Evolutionary conservation across 2,797 vertebrate genomes (phyloP), one percentile per base, ranked within the genome.

Genomic region (Artibeus lituratus): DNA sequence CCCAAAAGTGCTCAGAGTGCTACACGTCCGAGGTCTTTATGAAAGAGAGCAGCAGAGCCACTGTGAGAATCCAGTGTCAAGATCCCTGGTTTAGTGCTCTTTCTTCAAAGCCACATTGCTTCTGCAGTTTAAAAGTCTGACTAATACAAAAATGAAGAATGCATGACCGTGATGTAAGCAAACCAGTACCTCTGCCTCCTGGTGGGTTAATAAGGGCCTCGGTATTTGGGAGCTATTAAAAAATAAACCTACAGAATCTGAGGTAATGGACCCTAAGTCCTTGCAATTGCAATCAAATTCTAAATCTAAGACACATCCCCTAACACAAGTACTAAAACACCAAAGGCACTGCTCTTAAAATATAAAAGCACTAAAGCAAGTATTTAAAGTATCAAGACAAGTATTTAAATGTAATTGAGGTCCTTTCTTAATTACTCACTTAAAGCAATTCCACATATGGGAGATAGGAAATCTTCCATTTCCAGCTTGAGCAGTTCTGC

Each of bases 351-450:
- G 62, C 32, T 94, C 95, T 97, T 95, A 77, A 94, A 95, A 94
- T 59, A 90, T 84, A 85, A 94, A 94, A 83, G 44, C 76, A 96
- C 65, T 87, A 96, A 94, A 82, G n/a, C 44, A 92, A 88, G 51
- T 90, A 73, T 90, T 95, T 86, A 67, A 92, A 92, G 84, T 87
- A 92, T 96, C 85, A 90, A 86, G 77, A 76, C 49, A 95, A 94
- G 73, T 67, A 90, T 85, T 97, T 96, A 93, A 95, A 88, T 53
- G 85, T 95, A 96, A 94, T 92, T 96, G 95, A 97, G 90, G 92
- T 95, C 90, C 57, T 94, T 91, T 35, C 81, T 94, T 96, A 96
- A 94, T 90, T 91, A 93, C 94, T 95, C 90, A 92, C 76, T 96
- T 95, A 94, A 96, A 87, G 73, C 37, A 74, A 42, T 93, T 90